These are phyloP conservation scores for Chionoecetes opilio DNA, from an alignment of 1,140 invertebrate genomes.

Conservation along the genomic window DNA sequence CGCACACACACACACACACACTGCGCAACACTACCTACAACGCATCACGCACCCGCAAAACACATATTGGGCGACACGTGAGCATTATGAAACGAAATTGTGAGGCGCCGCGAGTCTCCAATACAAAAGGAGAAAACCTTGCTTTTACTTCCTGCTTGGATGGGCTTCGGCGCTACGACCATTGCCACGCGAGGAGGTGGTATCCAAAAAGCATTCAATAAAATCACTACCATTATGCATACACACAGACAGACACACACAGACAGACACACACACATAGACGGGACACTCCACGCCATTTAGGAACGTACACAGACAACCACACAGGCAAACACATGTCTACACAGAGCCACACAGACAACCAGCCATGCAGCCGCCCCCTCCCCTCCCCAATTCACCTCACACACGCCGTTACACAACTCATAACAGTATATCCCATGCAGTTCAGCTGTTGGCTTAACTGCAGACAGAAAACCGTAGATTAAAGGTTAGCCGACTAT, in stretches of 20 bases:
- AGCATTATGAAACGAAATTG: not conserved
- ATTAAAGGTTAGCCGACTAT: slow-evolving; percentile 7
- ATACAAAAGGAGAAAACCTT: not conserved
- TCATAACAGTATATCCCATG: not conserved
- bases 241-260: not conserved
- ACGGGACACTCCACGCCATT: no score
- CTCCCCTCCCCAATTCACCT: not conserved
- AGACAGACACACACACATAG: not conserved
- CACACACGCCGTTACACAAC: not conserved
- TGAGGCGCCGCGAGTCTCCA: not conserved
- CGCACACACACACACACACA: no score
- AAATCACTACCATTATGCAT: not conserved
- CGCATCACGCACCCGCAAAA: not conserved
- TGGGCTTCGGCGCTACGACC: not conserved
- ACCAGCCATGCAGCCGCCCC: not conserved
- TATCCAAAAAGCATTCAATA: not conserved
- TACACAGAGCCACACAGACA: not conserved
- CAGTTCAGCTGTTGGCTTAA: not conserved
- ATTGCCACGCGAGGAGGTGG: not conserved
- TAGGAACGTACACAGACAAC: no score
- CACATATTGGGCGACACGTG: not conserved
- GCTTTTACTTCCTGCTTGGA: not conserved
- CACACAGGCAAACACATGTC: no score
- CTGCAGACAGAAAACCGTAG: slow-evolving; percentile 14
- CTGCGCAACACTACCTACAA: no score